Base-by-base conservation (phyloP, 2,113 vertebrate genomes). In the Falco punctatus region DNA sequence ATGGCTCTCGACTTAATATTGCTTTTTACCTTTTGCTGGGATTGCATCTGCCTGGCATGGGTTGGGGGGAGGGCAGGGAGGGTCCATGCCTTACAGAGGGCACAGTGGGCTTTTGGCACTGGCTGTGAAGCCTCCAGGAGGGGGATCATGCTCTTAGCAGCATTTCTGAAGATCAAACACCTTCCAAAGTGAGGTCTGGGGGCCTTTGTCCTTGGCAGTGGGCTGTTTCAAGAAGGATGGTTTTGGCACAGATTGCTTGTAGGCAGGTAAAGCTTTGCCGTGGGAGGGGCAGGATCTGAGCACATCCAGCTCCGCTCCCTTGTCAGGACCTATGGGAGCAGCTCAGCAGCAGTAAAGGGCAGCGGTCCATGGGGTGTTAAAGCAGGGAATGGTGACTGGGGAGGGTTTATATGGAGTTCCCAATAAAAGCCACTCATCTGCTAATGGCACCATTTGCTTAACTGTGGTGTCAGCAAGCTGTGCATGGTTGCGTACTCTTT, bases 231-330 rank as follows among this genome's bases (percentile, higher is more conserved):
- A 19, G 38, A 75, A 7, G 40, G 58, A 4, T 38, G 49, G 16
- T 5, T 66, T 74, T 69, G 75, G 38, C 30, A 42, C 54, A 22
- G 26, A 5, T 12, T 42, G 33, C 7, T 13, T 6, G 27, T 55
- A 48, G 44, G 27, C 42, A 57, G 2, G 0, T 3, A 8, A 11
- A 2, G 10, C 23, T 75, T 18, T 22, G 48, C 48, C 0, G 4
- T 10, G 12, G 54, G 38, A 79, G 28, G 28, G 49, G 48, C 13
- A 54, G 81, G 71, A 54, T n/a, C 23, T 40, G 49, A n/a, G 35
- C 20, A 35, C 13, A 30, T 74, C 79, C 55, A 4, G 0, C 49
- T 40, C 35, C 3, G 3, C 14, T 77, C 27, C 28, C 20, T 8
- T n/a, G 15, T 42, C 75, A 72, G 70, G n/a, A 38, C 10, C 44